Base-by-base conservation (phyloP, 1,140 invertebrate genomes). In the Heliconius eleuchia region DNA sequence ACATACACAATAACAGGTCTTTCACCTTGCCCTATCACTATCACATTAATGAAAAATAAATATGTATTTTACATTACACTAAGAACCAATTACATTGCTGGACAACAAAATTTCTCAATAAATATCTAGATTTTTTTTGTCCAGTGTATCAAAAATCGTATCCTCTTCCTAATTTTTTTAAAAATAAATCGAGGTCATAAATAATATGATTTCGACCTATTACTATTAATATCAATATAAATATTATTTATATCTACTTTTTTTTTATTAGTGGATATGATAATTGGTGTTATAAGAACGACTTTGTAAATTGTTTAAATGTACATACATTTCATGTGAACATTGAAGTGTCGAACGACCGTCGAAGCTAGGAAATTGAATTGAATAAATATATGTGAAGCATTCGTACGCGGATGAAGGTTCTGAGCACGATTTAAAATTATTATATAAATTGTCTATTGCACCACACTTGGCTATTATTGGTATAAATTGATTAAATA, bases 81-180 rank as follows among this genome's bases (percentile, higher is more conserved):
- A 80, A 76, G 71, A 80, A 80, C 74, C 74, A 80, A 80, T 80
- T 76, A 80, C 80, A 86, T 80, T 82, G 81, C 79, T 87, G 85
- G 85, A 88, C 86, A 84, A 73, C 79, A 82, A 82, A 34, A 83
- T 79, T 83, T 83, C 75, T 84, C 73, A 73, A 80, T 81, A 84
- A 80, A 82, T 82, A 82, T 23, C 76, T 80, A 80, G 77, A 72
- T 39, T 81, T 77, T 23, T 23, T 82, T 74, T 82, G 83, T 85
- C 81, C 82, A 82, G 81, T 75, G 87, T 89, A 88, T 89, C 86
- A 88, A 88, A 88, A 88, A 86, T 87, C 82, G 85, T 87, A 78
- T 86, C 86, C 77, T 84, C 86, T 88, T 85, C 79, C 86, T 88
- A 86, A 83, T 46, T 46, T 37, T 83, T 84, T 78, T 87, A 84